phyloP scores from a whole-genome alignment of 2,113 vertebrate genomes.

The Tricholaema leucomelas region DNA sequence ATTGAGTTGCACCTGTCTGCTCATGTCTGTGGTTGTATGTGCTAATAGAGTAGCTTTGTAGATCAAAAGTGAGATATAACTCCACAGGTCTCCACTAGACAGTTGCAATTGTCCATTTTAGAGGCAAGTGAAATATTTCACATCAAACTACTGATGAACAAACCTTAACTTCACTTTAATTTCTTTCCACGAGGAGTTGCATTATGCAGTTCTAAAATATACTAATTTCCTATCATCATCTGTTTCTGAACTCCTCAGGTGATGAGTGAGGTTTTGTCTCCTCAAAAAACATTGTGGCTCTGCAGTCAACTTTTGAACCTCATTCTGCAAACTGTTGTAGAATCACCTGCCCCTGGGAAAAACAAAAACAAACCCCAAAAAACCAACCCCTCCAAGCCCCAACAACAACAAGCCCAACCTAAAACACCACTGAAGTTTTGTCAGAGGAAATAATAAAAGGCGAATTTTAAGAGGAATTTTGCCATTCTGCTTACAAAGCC shows the following conservation, averaged over 20 bases:
- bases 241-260: background rate
- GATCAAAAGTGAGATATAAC: background rate
- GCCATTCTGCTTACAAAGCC: background rate
- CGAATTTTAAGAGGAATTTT: background rate
- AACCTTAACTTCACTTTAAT: background rate
- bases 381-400: background rate
- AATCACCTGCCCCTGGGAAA: background rate
- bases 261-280: constrained; percentile 13
- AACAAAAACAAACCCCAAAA: background rate
- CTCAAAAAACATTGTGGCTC: background rate
- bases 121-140: background rate
- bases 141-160: background rate
- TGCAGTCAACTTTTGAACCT: background rate
- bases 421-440: background rate
- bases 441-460: background rate
- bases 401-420: background rate
- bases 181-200: background rate
- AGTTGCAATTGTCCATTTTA: background rate
- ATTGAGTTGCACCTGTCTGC: background rate
- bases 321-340: background rate
- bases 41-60: background rate
- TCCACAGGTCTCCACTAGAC: background rate
- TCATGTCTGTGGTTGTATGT: background rate
- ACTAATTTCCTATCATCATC: background rate
- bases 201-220: background rate